These are phyloP conservation scores for Alloplasta piceator DNA, from an alignment of 2,888 invertebrate genomes.

Conservation along the genomic window DNA sequence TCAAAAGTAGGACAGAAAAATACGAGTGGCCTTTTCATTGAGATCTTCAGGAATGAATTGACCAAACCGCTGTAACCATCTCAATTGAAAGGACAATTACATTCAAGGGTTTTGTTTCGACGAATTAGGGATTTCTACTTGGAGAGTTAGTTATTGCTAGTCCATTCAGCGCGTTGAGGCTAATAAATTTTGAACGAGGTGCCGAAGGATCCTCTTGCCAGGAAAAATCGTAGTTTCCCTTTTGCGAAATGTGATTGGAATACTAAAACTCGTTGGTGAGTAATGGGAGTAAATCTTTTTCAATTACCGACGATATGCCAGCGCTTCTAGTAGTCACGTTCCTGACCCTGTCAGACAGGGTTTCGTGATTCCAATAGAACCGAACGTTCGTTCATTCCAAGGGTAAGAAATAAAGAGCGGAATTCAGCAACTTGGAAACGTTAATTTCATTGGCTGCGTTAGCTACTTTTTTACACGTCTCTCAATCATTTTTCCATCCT, in stretches of 20 bases:
- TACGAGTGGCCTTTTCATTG: background rate
- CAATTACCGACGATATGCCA: background rate
- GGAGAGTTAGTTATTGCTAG: too few relatives aligned
- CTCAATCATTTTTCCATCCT: background rate
- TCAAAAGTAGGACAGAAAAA: background rate
- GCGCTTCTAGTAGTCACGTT: background rate
- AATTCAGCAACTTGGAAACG: background rate
- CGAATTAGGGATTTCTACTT: background rate
- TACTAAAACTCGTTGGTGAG: background rate
- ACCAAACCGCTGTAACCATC: too few relatives aligned
- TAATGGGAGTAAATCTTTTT: constrained; percentile 9
- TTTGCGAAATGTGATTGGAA: background rate
- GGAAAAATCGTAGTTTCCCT: background rate
- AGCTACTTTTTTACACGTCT: background rate
- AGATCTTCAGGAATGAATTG: too few relatives aligned
- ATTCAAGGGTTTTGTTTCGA: background rate
- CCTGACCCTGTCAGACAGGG: background rate
- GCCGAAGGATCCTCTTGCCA: background rate
- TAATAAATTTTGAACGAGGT: background rate
- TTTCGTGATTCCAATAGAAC: constrained; percentile 2
- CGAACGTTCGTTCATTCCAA: background rate
- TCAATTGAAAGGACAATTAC: too few relatives aligned
- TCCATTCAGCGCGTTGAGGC: too few relatives aligned
- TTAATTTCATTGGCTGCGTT: background rate
- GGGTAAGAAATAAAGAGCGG: background rate